Conservation (phyloP, 2,113 vertebrate species). For the Sclerurus mexicanus region DNA sequence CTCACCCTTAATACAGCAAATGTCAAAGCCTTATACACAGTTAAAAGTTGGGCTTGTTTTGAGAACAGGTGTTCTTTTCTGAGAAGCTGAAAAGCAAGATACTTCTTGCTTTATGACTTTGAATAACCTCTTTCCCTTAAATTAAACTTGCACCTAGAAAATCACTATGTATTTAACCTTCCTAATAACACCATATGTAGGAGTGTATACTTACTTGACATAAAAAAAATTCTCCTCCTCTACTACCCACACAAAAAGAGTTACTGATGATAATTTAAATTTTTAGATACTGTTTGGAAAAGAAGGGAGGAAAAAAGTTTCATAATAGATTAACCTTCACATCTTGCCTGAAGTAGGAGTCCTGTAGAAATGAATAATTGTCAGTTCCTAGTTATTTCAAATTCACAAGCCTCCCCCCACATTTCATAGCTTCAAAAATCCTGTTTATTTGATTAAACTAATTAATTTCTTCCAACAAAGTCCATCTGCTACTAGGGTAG, state of each 20-base stretch:
- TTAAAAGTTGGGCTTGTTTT: background rate
- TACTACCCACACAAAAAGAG: conserved; percentile 34
- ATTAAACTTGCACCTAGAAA: conserved; percentile 8
- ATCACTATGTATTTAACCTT: background rate
- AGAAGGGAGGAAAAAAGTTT: background rate
- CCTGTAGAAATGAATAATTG: background rate
- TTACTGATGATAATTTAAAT: background rate
- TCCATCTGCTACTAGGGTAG: background rate
- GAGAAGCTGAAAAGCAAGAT: background rate
- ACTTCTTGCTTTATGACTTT: background rate
- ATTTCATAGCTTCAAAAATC: background rate
- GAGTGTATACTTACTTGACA: conserved; percentile 29
- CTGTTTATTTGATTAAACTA: background rate
- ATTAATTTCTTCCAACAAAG: background rate
- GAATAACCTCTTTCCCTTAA: background rate
- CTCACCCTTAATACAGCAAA: background rate
- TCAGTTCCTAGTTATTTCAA: background rate
- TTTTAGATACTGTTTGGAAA: conserved; percentile 1
- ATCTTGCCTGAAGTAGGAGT: conserved; percentile 23
- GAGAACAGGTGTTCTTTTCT: background rate
- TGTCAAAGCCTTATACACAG: background rate
- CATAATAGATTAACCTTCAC: conserved; percentile 19
- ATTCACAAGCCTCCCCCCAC: background rate
- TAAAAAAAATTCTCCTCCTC: conserved; percentile 19
- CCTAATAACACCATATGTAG: conserved; percentile 4